Evolutionary conservation across 2,888 invertebrate species (phyloP).

Genomic region (Leptinotarsa peninsularis): DNA sequence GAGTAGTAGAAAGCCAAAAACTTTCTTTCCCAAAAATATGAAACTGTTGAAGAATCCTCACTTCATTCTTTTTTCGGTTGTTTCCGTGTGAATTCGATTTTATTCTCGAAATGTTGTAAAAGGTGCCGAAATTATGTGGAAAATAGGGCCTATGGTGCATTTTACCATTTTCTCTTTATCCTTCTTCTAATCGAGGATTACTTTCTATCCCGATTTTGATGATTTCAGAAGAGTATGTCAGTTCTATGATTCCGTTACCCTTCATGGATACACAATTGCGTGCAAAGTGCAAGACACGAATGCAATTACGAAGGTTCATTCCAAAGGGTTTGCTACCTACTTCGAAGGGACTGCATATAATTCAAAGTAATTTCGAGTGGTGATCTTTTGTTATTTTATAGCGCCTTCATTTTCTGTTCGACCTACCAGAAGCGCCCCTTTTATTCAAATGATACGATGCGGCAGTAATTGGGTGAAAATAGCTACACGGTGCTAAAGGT

Average conservation of each 20-base stretch:
- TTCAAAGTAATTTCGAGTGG: slow-evolving; percentile 1
- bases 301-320: background rate
- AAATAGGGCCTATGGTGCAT: no score
- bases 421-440: slow-evolving; percentile 2
- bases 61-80: no score
- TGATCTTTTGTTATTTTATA: slow-evolving; percentile 13
- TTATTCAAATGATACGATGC: slow-evolving; percentile 35
- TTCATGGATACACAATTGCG: background rate
- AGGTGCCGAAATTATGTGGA: no score
- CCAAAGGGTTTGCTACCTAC: slow-evolving; percentile 5
- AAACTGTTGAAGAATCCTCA: no score
- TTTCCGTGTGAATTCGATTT: no score
- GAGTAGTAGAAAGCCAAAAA: no score
- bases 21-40: no score
- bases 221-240: background rate
- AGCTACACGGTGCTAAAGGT: slow-evolving; percentile 31
- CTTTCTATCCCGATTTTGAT: no score
- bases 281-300: background rate
- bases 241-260: background rate
- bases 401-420: background rate
- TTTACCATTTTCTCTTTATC: no score
- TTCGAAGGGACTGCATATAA: background rate
- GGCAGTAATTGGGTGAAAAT: slow-evolving; percentile 40
- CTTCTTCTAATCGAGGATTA: no score
- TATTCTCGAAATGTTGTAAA: no score